Base-by-base conservation (phyloP, 2,888 invertebrate genomes). In the Villa cingulata region DNA sequence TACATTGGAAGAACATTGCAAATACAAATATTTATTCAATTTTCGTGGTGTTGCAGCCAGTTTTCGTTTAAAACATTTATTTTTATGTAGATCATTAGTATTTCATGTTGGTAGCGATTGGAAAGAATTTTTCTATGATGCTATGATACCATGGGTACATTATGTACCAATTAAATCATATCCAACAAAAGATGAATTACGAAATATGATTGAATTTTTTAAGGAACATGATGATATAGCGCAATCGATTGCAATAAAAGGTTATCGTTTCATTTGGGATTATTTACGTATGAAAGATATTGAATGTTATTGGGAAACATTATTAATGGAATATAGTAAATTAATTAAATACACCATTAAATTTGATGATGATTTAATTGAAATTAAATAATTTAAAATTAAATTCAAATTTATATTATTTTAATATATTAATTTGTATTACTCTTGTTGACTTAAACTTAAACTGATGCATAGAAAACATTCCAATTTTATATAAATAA, bases 41-140 rank as follows among this genome's bases (percentile, higher is more conserved):
- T 96, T 90, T 63, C 79, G 95, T 54, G 96, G 96, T 3, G 95
- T 97, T 0, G 95, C 96, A 3, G 96, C 96, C 12, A 95, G 94
- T 66, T 97, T 97, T 62, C 77, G 96, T n/a, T 80, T 94, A 46
- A 95, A 95, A 64, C 95, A 96, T 70, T 74, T 97, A 38, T 90
- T 96, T 60, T 71, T 96, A 1, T 97, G 96, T 63, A 81, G 83
- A 57, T 94, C 94, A 0, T 68, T 95, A 37, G 88, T 97, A 1
- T 89, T 95, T 60, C 95, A 96, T 65, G 91, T 95, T 2, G 95
- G 94, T 0, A 75, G 86, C 56, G 87, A 92, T 54, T 96, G 95
- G 95, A 71, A 80, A 37, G 96, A 97, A 71, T 97, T 96, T 67
- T 97, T 91, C 68, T 97, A 97, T 63, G 76, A 81, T 4, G 78